Conservation (phyloP, 1,140 invertebrate genomes). For the Tetragnatha versicolor region DNA sequence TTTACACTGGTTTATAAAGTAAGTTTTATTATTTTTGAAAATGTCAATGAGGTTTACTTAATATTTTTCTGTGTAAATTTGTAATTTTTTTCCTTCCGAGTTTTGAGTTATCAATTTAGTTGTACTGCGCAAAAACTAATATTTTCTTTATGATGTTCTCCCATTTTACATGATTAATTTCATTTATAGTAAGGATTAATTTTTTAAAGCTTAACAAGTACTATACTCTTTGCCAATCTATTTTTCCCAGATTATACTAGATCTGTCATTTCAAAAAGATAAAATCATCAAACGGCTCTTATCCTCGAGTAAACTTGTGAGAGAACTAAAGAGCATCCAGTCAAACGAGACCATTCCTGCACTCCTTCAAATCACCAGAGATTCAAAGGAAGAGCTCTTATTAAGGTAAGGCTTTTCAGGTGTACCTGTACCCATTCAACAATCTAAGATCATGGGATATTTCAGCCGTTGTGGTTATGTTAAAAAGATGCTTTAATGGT, state of each 20-base stretch:
- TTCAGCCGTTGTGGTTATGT: background rate
- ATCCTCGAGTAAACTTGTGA: background rate
- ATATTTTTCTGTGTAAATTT: background rate
- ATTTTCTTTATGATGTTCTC: background rate
- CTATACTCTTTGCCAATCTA: background rate
- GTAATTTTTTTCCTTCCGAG: background rate
- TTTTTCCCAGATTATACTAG: conserved; percentile 31
- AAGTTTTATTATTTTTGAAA: no score
- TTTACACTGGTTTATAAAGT: no score
- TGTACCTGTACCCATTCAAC: background rate
- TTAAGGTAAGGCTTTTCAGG: conserved; percentile 2
- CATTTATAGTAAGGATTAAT: background rate
- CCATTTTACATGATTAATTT: background rate
- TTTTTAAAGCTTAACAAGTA: background rate
- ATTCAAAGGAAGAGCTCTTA: background rate
- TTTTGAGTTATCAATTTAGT: background rate
- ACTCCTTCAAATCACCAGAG: background rate
- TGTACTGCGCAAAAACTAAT: background rate
- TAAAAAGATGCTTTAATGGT: background rate
- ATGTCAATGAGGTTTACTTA: no score
- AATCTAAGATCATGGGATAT: background rate
- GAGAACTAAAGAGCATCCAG: background rate
- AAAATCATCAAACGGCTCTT: background rate
- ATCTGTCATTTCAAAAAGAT: conserved; percentile 37
- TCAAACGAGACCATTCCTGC: conserved; percentile 6